Base-by-base conservation (phyloP, 2,888 invertebrate species). In the Catocala sponsa region DNA sequence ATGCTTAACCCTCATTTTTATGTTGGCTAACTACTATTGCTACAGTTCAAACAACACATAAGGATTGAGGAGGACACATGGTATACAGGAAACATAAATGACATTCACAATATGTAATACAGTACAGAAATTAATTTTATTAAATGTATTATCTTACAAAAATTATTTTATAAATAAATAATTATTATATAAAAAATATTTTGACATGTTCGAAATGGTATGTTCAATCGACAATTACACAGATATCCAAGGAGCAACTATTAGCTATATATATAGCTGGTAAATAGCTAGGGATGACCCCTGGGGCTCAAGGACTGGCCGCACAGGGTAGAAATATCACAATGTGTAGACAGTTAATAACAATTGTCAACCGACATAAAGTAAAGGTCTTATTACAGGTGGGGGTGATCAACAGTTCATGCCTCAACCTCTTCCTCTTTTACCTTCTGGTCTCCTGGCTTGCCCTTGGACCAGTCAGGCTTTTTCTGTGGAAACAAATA, bases 391-490 rank as follows among this genome's bases (percentile, higher is more conserved):
- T 91, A 89, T 80, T 81, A 78, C 84, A 84, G 88, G 83, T 86
- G 80, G 81, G 81, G 80, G 84, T 83, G 79, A 79, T 84, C 72
- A 88, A 89, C 88, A 88, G 87, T 92, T 97, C 97, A 97, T 96
- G 97, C 97, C 95, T 98, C 97, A 92, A 96, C 96, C 91, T 96
- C 96, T 93, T 96, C 96, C 94, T 96, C 97, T 94, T 97, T 98
- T 95, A 97, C 97, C 96, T 97, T 97, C 97, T 98, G 97, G 94
- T 98, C 98, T 88, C 97, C 97, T 90, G 96, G 96, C 91, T 98
- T 98, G 95, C 96, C 96, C 96, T 98, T 98, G 91, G 98, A 98
- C 98, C 98, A 98, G 95, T 98, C 98, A 86, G 98, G 98, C 95
- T 98, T 98, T 96, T 98, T 98, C 98, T 98, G 97, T 86, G 96